A percentile compares a stretch with the other conserved stretches of the same genome.
Evolutionary conservation across 2,888 invertebrate genomes (phyloP).

Genomic region (Nowickia ferox): DNA sequence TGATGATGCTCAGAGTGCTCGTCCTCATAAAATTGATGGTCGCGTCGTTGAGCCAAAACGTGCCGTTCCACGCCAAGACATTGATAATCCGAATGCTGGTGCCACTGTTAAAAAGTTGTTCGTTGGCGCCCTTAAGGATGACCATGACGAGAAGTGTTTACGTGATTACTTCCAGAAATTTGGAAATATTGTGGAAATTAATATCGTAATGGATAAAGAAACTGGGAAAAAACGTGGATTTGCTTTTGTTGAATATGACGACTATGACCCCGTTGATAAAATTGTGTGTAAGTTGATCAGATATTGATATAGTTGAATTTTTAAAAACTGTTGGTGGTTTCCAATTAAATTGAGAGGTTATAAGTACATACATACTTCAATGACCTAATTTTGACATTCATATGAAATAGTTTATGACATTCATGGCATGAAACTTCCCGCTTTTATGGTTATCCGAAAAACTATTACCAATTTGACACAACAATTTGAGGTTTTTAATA

Average conservation of each 20-base stretch:
- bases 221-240: constrained; percentile 61
- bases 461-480: too few species aligned
- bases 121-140: constrained; percentile 96
- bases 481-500: too few species aligned
- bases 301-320: too few species aligned
- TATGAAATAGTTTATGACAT: too few species aligned
- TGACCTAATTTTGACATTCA: too few species aligned
- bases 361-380: too few species aligned
- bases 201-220: constrained; percentile 60
- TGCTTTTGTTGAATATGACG: constrained; percentile 58
- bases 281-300: constrained; percentile 89
- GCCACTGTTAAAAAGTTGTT: constrained; percentile 97
- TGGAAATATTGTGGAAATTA: constrained; percentile 45
- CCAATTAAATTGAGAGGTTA: too few species aligned
- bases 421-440: too few species aligned
- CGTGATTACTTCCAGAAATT: constrained; percentile 84
- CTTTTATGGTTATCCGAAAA: too few species aligned
- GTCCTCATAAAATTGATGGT: constrained; percentile 97
- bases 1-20: constrained; percentile 95
- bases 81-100: constrained; percentile 95
- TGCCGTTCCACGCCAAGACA: constrained; percentile 96
- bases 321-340: too few species aligned
- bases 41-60: constrained; percentile 97
- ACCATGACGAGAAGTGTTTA: constrained; percentile 94
- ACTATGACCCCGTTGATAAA: constrained; percentile 76